Percentiles rank a stretch among this genome's conserved stretches.
These are phyloP conservation scores for Stegodyphus dumicola DNA, from an alignment of 1,140 invertebrate species.

Conservation along the genomic window DNA sequence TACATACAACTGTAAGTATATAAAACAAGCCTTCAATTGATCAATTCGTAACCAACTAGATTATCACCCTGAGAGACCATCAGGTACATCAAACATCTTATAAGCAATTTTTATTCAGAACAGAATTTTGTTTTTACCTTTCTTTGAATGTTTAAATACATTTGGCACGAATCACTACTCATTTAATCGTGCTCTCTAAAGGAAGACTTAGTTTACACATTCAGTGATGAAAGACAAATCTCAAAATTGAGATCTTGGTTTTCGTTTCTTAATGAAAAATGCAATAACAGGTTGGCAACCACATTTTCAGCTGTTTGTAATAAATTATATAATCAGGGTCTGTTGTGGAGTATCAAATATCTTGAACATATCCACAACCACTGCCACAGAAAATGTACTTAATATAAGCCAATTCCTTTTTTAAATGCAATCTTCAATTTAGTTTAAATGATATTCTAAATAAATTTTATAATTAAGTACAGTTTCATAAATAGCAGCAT, in stretches of 20 bases:
- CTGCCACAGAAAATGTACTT: not conserved
- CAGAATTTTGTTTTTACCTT: not conserved
- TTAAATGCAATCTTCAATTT: not conserved
- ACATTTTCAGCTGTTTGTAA: not conserved
- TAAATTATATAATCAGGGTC: not conserved
- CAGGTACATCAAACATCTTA: not conserved
- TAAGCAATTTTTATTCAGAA: not conserved
- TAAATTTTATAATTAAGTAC: too few relatives aligned
- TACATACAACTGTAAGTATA: not conserved
- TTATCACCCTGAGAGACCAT: not conserved
- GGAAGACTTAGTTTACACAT: slow-evolving; percentile 41
- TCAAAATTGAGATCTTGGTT: slow-evolving; percentile 8
- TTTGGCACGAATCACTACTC: slow-evolving; percentile 21
- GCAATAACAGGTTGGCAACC: not conserved
- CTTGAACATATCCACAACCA: not conserved
- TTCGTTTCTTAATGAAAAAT: slow-evolving; percentile 4
- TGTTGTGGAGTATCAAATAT: not conserved
- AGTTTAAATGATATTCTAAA: too few relatives aligned
- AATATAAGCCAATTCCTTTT: not conserved
- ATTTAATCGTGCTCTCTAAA: slow-evolving; percentile 19
- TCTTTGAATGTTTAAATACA: not conserved
- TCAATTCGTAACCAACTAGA: not conserved
- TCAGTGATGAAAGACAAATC: slow-evolving; percentile 36
- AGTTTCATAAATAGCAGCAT: too few relatives aligned
- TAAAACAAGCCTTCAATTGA: not conserved